Evolutionary conservation across 2,113 vertebrate species (phyloP), one percentile per base, ranked within the genome.

Genomic region (Mastomys natalensis): DNA sequence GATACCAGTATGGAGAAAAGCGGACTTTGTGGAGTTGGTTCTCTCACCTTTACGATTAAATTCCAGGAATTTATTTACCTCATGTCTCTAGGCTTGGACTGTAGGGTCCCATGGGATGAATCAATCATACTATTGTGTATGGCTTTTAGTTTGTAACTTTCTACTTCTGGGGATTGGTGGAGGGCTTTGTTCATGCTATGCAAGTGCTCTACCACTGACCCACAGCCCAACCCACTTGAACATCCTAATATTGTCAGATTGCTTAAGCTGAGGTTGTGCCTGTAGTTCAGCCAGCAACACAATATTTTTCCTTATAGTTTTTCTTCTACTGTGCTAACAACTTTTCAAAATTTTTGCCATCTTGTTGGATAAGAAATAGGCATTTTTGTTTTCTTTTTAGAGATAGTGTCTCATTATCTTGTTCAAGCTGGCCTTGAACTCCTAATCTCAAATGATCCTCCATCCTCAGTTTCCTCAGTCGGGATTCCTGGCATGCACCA

Each of bases 201-300:
- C 68, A 53, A 37, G 31, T 26, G 8, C 12, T 82, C 22, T 74
- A 31, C 13, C 43, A 84, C 26, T 37, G 24, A 74, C 34, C 13
- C 62, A 70, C 1, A 43, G 22, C 31, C 21, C 26, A 73, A 12
- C 4, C 68, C 24, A 77, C 19, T 74, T 73, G 70, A 29, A 74
- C 17, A n/a, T 87, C 92, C 66, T 78, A 37, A 45, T 89, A 90
- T 77, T 94, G 68, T 68, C 43, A 92, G 70, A 81, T 91, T 85
- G 31, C 58, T 93, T 91, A 51, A 87, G 5, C 92, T 70, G 43
- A 88, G 58, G 26, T 87, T 29, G 5, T 3, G 11, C 64, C 77
- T 66, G 4, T 53, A 87, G 45, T 70, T 86, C 40, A 96, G 92
- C n/a, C 12, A 85, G 60, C 45, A 77, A 4, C 88, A 9, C 43